phyloP scores from a whole-genome alignment of 2,888 invertebrate genomes.

The Phengaris alcon region DNA sequence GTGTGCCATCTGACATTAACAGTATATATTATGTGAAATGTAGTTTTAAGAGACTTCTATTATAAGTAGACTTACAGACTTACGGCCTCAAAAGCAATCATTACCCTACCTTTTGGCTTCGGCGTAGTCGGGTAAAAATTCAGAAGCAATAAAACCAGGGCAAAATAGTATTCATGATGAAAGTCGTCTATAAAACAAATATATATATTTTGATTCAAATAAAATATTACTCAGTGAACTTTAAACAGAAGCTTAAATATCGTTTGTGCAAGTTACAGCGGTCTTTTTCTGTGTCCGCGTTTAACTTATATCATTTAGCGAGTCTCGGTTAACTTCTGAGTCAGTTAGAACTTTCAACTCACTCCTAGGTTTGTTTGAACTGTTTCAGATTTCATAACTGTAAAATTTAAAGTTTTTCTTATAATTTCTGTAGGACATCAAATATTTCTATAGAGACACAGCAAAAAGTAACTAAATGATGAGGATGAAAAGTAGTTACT shows the following conservation, averaged over 20 bases:
- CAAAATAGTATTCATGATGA: background rate
- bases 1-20: too few relatives aligned
- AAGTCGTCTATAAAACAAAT: background rate
- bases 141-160: too few relatives aligned
- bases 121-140: too few relatives aligned
- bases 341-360: constrained; percentile 28
- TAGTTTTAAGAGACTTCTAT: too few relatives aligned
- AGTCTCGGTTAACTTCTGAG: constrained; percentile 30
- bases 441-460: background rate
- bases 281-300: constrained; percentile 31
- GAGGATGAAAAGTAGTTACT: too few relatives aligned
- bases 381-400: constrained; percentile 6
- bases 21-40: too few relatives aligned
- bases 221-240: background rate
- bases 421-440: background rate
- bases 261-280: background rate
- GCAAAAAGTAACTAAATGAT: too few relatives aligned
- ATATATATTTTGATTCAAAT: background rate
- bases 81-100: too few relatives aligned
- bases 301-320: constrained; percentile 35
- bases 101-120: too few relatives aligned
- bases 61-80: too few relatives aligned
- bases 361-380: background rate
- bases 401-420: background rate
- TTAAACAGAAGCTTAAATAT: constrained; percentile 1